phyloP scores from a whole-genome alignment of 1,140 invertebrate species.

The Drosophila insularis region DNA sequence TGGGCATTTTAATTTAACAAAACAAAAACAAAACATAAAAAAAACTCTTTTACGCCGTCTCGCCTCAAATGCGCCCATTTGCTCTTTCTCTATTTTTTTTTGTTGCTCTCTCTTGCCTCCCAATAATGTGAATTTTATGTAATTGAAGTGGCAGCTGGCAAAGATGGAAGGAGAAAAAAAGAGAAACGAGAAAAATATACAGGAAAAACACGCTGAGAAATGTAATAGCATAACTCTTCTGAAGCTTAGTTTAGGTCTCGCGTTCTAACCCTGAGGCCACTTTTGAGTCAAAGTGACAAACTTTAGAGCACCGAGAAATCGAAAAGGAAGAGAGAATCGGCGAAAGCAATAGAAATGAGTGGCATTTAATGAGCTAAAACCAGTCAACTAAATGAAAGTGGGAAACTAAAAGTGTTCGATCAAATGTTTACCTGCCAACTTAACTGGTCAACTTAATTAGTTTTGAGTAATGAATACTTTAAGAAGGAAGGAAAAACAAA shows the following conservation, averaged over 20 bases:
- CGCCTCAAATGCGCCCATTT: conserved; percentile 60
- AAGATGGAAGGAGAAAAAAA: conserved; percentile 9
- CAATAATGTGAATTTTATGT: conserved; percentile 81
- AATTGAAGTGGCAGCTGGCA: conserved; percentile 75
- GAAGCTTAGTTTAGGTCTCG: conserved; percentile 56
- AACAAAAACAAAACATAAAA: conserved; percentile 11
- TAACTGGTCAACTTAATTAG: conserved; percentile 14
- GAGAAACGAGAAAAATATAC: conserved; percentile 20
- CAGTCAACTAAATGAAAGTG: conserved; percentile 1
- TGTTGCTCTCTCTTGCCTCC: conserved; percentile 27
- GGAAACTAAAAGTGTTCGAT: conserved; percentile 4
- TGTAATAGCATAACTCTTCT: conserved; percentile 78
- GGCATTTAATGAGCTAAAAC: conserved; percentile 42
- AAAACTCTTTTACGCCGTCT: conserved; percentile 80
- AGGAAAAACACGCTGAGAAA: conserved; percentile 62
- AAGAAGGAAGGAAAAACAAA: background rate
- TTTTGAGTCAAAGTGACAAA: conserved; percentile 61
- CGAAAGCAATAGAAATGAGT: conserved; percentile 21
- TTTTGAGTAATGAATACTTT: background rate
- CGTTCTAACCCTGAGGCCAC: background rate
- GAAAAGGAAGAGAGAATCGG: conserved; percentile 6
- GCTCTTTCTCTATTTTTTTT: background rate
- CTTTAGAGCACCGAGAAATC: conserved; percentile 24
- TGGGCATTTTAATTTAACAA: conserved; percentile 73
- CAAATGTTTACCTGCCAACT: background rate